Evolutionary conservation across 2,113 vertebrate species (phyloP), one percentile per base, ranked within the genome.

Genomic region (Petrocephalus zakoni): DNA sequence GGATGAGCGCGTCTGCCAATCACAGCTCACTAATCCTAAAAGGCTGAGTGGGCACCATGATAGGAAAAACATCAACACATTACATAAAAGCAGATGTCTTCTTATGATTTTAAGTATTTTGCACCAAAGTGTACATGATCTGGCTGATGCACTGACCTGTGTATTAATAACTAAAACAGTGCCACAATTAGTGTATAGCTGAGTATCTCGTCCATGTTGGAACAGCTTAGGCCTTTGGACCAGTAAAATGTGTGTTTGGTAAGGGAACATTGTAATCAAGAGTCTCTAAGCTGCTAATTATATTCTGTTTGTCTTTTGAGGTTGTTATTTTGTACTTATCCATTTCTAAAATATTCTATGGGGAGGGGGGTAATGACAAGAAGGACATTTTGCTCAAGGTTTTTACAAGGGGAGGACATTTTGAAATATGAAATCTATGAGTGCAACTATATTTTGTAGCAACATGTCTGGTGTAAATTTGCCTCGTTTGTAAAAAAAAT

Each of bases 241-340:
- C 84, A 86, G 8, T 86, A 25, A 25, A 0, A 19, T 56, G 52
- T 0, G 49, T 55, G 25, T 52, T 86, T 55, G 11, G 49, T 55
- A 13, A 83, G n/a, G 25, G 84, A 49, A 56, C 15, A 5, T 51
- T 6, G 49, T 52, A 85, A 52, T 29, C 46, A 85, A 15, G 22
- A 34, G 25, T 86, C 49, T 86, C n/a, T 86, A 86, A 86, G 51
- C 52, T 86, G 84, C 49, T 86, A 55, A 53, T 78, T 75, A 34
- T 75, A 0, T n/a, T 47, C 2, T 75, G n/a, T 75, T 84, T 49
- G 15, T 53, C 17, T 29, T 55, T 29, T 55, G 9, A 85, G 13
- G 49, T 52, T 51, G 49, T 52, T 51, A 85, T 86, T 86, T 53
- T 86, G 25, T 86, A 86, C 52, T 86, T 86, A 29, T 37, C 46